phyloP scores from a whole-genome alignment of 1,140 invertebrate species.

The Leptinotarsa undecemlineata region DNA sequence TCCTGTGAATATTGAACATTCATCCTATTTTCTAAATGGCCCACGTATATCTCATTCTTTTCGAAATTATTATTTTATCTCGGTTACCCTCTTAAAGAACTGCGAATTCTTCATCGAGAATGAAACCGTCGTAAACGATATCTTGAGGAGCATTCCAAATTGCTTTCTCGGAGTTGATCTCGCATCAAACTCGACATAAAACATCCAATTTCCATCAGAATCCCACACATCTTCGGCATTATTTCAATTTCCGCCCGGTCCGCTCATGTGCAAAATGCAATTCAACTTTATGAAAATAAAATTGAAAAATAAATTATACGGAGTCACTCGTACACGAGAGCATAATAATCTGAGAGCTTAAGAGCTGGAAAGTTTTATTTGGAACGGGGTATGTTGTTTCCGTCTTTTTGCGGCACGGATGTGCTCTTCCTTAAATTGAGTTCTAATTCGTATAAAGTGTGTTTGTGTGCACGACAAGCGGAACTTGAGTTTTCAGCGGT shows the following conservation, averaged over 20 bases:
- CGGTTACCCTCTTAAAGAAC: too few relatives aligned
- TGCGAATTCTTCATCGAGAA: slow-evolving; percentile 1
- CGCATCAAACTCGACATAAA: background rate
- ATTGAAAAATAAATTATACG: slow-evolving; percentile 25
- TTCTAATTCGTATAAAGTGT: slow-evolving; percentile 28
- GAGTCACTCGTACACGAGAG: slow-evolving; percentile 25
- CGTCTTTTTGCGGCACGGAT: slow-evolving; percentile 23
- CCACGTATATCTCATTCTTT: too few relatives aligned
- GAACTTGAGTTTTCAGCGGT: slow-evolving; percentile 19
- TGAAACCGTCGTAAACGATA: background rate
- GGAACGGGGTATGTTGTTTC: slow-evolving; percentile 21
- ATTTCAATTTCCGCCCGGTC: background rate
- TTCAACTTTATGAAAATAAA: slow-evolving; percentile 24
- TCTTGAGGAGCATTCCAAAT: background rate
- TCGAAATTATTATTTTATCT: too few relatives aligned
- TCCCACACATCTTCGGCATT: background rate
- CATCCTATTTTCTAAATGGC: too few relatives aligned
- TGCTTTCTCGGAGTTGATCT: background rate
- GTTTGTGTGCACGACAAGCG: slow-evolving; percentile 26
- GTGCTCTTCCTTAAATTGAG: slow-evolving; percentile 29
- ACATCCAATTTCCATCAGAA: background rate
- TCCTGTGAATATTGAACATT: too few relatives aligned
- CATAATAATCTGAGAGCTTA: slow-evolving; percentile 25
- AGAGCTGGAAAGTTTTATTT: slow-evolving; percentile 26
- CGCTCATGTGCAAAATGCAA: slow-evolving; percentile 5